Percentiles rank a stretch among this genome's conserved stretches.
phyloP scores from a whole-genome alignment of 2,797 vertebrate species.

The Cossypha niveicapilla region DNA sequence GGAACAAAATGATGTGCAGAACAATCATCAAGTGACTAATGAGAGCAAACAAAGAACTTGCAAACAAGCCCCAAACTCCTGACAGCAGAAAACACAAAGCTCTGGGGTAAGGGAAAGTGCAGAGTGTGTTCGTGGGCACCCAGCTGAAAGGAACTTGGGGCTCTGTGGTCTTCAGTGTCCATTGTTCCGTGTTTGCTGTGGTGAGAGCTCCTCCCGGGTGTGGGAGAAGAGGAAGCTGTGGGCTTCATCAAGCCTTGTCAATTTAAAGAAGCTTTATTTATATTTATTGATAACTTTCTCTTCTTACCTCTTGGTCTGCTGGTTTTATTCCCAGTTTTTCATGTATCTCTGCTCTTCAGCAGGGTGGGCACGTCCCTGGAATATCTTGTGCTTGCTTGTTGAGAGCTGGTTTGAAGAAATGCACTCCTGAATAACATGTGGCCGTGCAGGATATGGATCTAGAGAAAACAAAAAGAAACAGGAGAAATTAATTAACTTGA shows the following conservation, averaged over 20 bases:
- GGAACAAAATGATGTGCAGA: constrained; percentile 2
- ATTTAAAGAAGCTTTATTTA: not conserved
- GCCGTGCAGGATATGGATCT: not conserved
- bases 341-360: not conserved
- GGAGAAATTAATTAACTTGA: not conserved
- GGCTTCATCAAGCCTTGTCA: not conserved
- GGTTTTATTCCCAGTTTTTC: not conserved
- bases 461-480: not conserved
- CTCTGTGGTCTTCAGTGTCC: not conserved
- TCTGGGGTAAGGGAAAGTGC: constrained; percentile 31
- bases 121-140: not conserved
- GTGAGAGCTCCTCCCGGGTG: not conserved
- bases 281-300: not conserved
- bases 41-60: constrained; percentile 24
- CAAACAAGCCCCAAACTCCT: constrained; percentile 16
- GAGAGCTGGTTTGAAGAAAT: not conserved
- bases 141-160: not conserved
- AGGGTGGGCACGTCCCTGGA: accelerated
- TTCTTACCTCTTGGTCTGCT: not conserved
- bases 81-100: not conserved
- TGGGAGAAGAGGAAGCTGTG: not conserved
- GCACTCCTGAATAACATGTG: not conserved
- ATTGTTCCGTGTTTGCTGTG: not conserved
- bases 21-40: constrained; percentile 15
- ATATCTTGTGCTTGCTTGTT: not conserved